These are phyloP conservation scores for Ploceus nigricollis DNA, from an alignment of 2,113 vertebrate genomes.

Conservation along the genomic window DNA sequence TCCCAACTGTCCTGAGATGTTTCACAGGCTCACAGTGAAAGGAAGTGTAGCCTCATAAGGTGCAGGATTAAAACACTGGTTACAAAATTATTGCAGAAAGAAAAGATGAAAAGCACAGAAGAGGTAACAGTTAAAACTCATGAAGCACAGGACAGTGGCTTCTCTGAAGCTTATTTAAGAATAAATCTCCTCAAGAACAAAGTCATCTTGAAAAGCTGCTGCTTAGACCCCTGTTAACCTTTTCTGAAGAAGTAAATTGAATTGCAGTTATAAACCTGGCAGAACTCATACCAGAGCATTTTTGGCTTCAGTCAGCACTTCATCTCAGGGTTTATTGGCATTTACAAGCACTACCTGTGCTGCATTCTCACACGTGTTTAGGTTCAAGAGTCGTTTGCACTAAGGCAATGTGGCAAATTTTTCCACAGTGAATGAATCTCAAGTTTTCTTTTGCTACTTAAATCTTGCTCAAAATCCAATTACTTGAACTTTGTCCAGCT, in stretches of 20 bases:
- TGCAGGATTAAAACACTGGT: neutral
- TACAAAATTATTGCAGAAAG: neutral
- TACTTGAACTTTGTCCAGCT: neutral
- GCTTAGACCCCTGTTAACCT: conserved; percentile 11
- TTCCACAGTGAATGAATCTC: neutral
- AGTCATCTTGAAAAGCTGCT: neutral
- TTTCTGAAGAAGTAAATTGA: conserved; percentile 16
- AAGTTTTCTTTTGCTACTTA: neutral
- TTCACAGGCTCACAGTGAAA: neutral
- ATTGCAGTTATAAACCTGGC: conserved; percentile 16
- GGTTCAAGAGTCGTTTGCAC: neutral
- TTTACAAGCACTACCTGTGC: neutral
- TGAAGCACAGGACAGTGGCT: neutral
- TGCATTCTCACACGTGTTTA: neutral
- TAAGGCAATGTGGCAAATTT: neutral
- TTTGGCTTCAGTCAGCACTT: conserved; percentile 11
- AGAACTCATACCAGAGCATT: neutral
- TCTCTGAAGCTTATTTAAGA: conserved; percentile 15
- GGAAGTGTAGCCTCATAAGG: neutral
- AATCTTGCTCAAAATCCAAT: neutral
- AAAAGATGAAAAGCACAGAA: neutral
- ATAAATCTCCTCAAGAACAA: conserved; percentile 6
- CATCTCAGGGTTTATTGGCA: neutral
- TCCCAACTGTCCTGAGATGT: neutral
- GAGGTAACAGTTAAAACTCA: neutral